Percentiles rank a stretch among this genome's conserved stretches.
Conservation (phyloP, 2,113 vertebrate genomes). For the Sinocyclocheilus rhinocerous region DNA sequence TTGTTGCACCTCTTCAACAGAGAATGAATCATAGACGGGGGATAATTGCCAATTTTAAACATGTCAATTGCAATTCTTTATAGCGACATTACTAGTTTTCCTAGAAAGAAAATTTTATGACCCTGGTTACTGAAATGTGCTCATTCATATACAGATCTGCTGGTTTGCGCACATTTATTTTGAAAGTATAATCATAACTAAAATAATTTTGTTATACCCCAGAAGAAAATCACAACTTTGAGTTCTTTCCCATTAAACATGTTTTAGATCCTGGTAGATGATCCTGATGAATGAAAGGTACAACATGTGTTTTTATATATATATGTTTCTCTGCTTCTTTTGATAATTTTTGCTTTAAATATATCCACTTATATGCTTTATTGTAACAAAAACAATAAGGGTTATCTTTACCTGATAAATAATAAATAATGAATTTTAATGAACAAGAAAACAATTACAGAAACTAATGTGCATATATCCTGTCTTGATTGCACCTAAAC, state of each 20-base stretch:
- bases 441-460: background rate
- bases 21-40: slow-evolving; percentile 21
- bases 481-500: slow-evolving; percentile 41
- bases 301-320: background rate
- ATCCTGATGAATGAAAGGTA: slow-evolving; percentile 43
- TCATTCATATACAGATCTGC: background rate
- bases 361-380: background rate
- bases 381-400: background rate
- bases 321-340: slow-evolving; percentile 12
- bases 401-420: background rate
- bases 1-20: slow-evolving; percentile 46
- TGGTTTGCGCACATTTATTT: background rate
- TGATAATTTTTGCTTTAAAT: background rate
- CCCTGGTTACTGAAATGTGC: background rate
- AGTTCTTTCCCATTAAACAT: slow-evolving; percentile 40
- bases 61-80: slow-evolving; percentile 17
- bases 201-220: background rate
- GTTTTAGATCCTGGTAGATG: slow-evolving; percentile 45
- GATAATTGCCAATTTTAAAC: slow-evolving; percentile 36
- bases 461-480: slow-evolving; percentile 23
- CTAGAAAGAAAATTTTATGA: background rate
- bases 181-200: background rate
- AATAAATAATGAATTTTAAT: background rate
- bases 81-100: background rate
- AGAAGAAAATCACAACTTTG: slow-evolving; percentile 26